phyloP scores from a whole-genome alignment of 2,888 invertebrate genomes.

The Perithous albicinctus region DNA sequence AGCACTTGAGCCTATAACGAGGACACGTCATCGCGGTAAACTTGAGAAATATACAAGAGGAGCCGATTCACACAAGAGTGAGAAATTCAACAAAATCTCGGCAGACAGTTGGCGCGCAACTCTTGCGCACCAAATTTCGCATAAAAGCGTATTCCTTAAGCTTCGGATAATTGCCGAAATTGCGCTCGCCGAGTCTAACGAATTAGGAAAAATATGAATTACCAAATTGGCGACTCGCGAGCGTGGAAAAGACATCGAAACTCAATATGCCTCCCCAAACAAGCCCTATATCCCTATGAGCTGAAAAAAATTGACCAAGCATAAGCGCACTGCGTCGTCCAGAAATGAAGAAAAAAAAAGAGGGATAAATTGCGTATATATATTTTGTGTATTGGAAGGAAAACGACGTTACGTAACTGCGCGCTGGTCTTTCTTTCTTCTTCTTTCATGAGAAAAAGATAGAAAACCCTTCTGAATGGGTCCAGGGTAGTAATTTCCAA shows the following conservation, averaged over 20 bases:
- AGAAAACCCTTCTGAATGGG: conserved; percentile 42
- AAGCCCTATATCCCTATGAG: conserved; percentile 22
- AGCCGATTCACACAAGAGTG: conserved; percentile 9
- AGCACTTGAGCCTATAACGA: conserved; percentile 64
- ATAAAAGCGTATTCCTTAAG: conserved; percentile 9
- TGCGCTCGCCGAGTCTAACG: conserved; percentile 41
- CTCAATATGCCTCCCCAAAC: conserved; percentile 28
- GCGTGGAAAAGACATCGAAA: conserved; percentile 57
- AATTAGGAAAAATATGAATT: conserved; percentile 3
- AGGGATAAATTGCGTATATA: conserved; percentile 54
- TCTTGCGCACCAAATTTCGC: conserved; percentile 23
- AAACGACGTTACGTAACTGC: conserved; percentile 32
- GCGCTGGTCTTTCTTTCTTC: conserved; percentile 12
- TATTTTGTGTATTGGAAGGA: conserved; percentile 56
- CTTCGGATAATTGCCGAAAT: conserved; percentile 49
- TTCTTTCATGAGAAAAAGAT: conserved; percentile 16
- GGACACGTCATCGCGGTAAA: conserved; percentile 33
- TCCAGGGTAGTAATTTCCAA: conserved; percentile 56
- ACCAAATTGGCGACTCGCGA: conserved; percentile 13
- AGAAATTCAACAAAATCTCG: conserved; percentile 11
- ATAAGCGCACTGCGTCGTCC: conserved; percentile 24
- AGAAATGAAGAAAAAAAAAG: conserved; percentile 29
- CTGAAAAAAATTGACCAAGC: conserved; percentile 17
- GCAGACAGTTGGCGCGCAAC: background rate
- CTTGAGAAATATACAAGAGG: conserved; percentile 14